phyloP scores from a whole-genome alignment of 2,888 invertebrate species.

The Zootermopsis nevadensis region DNA sequence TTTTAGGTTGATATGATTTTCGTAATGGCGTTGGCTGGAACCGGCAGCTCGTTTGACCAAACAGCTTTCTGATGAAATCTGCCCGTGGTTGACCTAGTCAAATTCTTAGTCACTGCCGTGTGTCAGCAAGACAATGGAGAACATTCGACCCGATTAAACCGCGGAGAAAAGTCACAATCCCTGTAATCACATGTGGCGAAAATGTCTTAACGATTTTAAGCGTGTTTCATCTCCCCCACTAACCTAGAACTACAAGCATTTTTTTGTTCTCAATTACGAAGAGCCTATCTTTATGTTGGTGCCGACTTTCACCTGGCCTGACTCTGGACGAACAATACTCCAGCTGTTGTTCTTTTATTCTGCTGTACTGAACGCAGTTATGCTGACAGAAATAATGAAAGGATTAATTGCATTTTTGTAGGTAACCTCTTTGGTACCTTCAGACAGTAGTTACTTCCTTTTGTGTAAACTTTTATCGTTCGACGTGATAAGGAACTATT shows the following conservation, averaged over 20 bases:
- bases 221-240: constrained; percentile 25
- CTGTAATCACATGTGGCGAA: constrained; percentile 10
- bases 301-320: constrained; percentile 10
- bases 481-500: neutral
- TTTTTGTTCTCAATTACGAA: constrained; percentile 17
- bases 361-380: neutral
- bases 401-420: constrained; percentile 9
- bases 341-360: neutral
- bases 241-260: constrained; percentile 12
- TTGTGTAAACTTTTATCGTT: neutral
- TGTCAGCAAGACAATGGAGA: neutral
- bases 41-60: neutral
- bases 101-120: neutral
- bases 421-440: neutral
- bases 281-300: neutral
- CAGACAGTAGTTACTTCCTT: neutral
- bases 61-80: neutral
- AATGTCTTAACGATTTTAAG: constrained; percentile 6
- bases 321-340: constrained; percentile 1
- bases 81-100: neutral
- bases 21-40: neutral
- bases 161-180: constrained; percentile 3
- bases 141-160: constrained; percentile 21
- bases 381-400: neutral
- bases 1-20: neutral